These are phyloP conservation scores for Erannis defoliaria DNA, from an alignment of 2,888 invertebrate species.

Conservation along the genomic window DNA sequence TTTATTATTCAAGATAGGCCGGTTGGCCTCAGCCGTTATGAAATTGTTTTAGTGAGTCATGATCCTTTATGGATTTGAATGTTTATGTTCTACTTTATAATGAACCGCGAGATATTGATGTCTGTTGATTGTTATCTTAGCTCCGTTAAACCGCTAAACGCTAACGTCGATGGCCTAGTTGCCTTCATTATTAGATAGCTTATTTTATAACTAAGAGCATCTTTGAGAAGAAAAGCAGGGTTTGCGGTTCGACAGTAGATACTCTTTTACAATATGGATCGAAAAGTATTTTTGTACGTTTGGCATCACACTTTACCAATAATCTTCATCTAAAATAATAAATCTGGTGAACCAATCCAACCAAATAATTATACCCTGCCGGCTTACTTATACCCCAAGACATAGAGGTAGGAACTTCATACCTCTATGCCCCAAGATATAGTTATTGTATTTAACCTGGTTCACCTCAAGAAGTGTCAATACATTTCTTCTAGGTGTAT, in stretches of 20 bases:
- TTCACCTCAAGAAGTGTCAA: no score
- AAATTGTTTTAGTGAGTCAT: constrained; percentile 25
- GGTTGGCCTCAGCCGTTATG: constrained; percentile 22
- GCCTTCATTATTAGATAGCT: not conserved
- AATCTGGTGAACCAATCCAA: no score
- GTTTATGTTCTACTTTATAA: constrained; percentile 27
- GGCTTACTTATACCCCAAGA: no score
- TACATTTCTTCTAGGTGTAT: no score
- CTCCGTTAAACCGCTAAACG: constrained; percentile 1
- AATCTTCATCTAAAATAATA: no score
- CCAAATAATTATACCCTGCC: no score
- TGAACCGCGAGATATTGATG: constrained; percentile 18
- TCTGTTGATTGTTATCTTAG: constrained; percentile 24
- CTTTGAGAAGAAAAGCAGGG: no score
- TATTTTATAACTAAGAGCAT: not conserved
- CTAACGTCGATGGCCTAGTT: constrained; percentile 6
- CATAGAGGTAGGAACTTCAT: no score
- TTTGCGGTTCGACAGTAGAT: not conserved
- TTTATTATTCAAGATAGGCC: constrained; percentile 2
- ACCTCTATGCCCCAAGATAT: no score
- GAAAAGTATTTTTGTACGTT: no score
- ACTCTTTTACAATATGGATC: not conserved
- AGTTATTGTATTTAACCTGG: no score
- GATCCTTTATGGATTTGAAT: constrained; percentile 10
- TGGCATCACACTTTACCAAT: no score